Evolutionary conservation across 1,140 invertebrate genomes (phyloP), one percentile per base, ranked within the genome.

Genomic region (Caerostris extrusa): DNA sequence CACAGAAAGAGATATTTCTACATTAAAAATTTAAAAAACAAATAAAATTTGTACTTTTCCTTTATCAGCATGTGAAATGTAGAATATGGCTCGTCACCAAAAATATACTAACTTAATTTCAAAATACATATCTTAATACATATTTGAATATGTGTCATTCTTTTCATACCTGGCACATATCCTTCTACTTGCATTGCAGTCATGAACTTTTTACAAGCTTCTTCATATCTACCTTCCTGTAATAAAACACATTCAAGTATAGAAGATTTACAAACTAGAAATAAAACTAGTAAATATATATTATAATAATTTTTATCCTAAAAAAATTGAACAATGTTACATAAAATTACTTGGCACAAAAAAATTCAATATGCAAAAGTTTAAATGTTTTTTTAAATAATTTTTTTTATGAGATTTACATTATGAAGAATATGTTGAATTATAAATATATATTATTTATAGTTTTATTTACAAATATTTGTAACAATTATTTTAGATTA

Each of bases 161-260:
- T 67, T 50, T 34, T 88, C 8, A 95, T 94, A 95, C 95, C 97
- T 2, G 98, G 98, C 95, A 98, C 98, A 95, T 98, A 99, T 17
- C 98, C 98, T 83, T 98, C 96, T 71, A 98, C 97, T 96, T 98
- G 98, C 81, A 99, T 97, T 14, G 98, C 98, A 89, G 97, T 97
- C n/a, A 97, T 97, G 96, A 99, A 99, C 95, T 99, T 98, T 95
- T 98, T 97, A 91, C 99, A 97, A 3, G 99, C 99, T 95, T 98
- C 98, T 95, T 99, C 98, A 95, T 98, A 99, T 93, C 97, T 96
- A 81, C 60, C 89, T 87, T 95, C 94, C 92, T 95, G 8, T 81
- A 55, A 93, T 19, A n/a, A 53, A 83, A 71, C 3, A 19, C 1
- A 56, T 55, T 17, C 34, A 55, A 17, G 19, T 7, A 8, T 77